Percentiles rank a stretch among this genome's conserved stretches.
Conservation (phyloP, 2,888 invertebrate species). For the Diarsia brunnea region DNA sequence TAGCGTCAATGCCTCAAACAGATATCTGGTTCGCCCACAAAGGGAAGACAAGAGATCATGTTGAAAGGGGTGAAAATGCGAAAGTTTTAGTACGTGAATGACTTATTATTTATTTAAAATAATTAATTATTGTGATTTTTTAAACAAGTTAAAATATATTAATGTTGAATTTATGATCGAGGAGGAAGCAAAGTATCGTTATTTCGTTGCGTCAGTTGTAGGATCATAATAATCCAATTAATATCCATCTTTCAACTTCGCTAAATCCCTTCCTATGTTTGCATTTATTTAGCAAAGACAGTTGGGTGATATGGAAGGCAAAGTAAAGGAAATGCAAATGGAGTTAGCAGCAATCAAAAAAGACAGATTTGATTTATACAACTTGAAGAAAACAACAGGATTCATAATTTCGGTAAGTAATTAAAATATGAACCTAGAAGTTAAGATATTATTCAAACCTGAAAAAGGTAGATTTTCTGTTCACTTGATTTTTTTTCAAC, state of each 20-base stretch:
- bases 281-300: slow-evolving; percentile 80
- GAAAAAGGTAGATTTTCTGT: background rate
- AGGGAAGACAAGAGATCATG: slow-evolving; percentile 63
- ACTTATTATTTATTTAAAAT: background rate
- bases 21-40: slow-evolving; percentile 80
- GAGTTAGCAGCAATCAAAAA: slow-evolving; percentile 81
- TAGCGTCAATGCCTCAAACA: slow-evolving; percentile 79
- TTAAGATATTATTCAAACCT: background rate
- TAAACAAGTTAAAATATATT: background rate
- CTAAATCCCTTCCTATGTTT: background rate
- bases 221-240: too few relatives aligned
- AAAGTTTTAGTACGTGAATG: slow-evolving; percentile 59
- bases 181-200: background rate
- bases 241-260: background rate
- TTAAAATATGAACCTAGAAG: background rate
- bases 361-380: slow-evolving; percentile 73
- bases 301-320: slow-evolving; percentile 85
- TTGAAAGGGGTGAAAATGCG: slow-evolving; percentile 54
- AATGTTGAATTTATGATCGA: background rate
- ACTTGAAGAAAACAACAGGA: slow-evolving; percentile 49
- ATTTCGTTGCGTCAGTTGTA: background rate
- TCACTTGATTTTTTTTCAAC: background rate
- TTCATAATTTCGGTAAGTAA: slow-evolving; percentile 23
- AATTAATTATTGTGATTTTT: background rate
- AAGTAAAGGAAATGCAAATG: slow-evolving; percentile 85